These are phyloP conservation scores for Helicolenus hilgendorfi DNA, from an alignment of 2,797 vertebrate species.

Conservation along the genomic window DNA sequence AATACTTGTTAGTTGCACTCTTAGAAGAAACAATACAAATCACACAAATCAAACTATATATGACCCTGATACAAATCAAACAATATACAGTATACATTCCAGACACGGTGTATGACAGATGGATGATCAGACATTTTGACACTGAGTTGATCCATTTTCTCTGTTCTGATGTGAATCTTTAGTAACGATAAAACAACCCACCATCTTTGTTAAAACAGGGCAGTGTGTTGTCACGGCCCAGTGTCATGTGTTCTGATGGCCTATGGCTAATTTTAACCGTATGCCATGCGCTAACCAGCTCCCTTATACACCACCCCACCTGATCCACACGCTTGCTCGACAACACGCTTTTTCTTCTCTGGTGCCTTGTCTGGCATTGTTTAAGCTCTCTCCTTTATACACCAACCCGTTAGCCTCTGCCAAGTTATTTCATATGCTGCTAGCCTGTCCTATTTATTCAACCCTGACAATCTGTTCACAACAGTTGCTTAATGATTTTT, in stretches of 20 bases:
- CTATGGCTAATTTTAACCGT: constrained; percentile 42
- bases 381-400: constrained; percentile 57
- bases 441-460: constrained; percentile 74
- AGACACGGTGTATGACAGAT: neutral
- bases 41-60: neutral
- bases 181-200: constrained; percentile 35
- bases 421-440: constrained; percentile 76
- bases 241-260: constrained; percentile 26
- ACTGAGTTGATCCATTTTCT: neutral
- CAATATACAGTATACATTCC: neutral
- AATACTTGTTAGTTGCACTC: neutral
- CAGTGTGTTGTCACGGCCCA: constrained; percentile 1
- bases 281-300: constrained; percentile 12
- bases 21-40: no score
- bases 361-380: constrained; percentile 66
- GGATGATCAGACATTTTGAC: neutral
- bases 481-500: constrained; percentile 74
- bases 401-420: constrained; percentile 56
- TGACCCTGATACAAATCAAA: neutral
- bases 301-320: constrained; percentile 11
- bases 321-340: constrained; percentile 52
- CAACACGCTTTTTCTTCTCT: constrained; percentile 63
- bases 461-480: constrained; percentile 79
- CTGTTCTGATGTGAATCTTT: constrained; percentile 5
- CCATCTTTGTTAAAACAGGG: constrained; percentile 6